These are phyloP conservation scores for Amphipyra tragopoginis DNA, from an alignment of 2,888 invertebrate genomes.

Conservation along the genomic window DNA sequence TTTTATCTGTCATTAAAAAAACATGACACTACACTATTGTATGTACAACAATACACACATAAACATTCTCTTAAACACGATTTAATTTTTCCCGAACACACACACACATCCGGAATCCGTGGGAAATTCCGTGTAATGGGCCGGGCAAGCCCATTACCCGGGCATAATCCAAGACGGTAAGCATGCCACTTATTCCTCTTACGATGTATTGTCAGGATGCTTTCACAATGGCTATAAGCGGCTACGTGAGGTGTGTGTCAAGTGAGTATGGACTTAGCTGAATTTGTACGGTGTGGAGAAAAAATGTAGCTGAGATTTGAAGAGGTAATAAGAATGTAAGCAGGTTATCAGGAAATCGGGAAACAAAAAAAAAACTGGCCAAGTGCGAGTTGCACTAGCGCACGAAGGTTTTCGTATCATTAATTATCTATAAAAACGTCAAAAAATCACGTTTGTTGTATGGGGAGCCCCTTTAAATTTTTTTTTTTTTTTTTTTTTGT, in stretches of 20 bases:
- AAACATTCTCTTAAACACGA: conserved; percentile 12
- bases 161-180: conserved; percentile 65
- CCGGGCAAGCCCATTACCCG: conserved; percentile 58
- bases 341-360: conserved; percentile 25
- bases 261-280: conserved; percentile 54
- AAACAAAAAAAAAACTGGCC: too few relatives aligned
- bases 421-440: too few relatives aligned
- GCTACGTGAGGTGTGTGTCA: conserved; percentile 51
- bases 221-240: conserved; percentile 54
- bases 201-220: conserved; percentile 62
- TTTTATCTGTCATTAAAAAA: too few relatives aligned
- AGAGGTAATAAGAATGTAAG: conserved; percentile 11
- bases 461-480: too few relatives aligned
- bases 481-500: too few relatives aligned
- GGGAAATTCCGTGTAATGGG: conserved; percentile 58
- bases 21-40: too few relatives aligned
- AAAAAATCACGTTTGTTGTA: too few relatives aligned
- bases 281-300: conserved; percentile 37
- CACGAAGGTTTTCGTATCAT: too few relatives aligned
- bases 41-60: not conserved
- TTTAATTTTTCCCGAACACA: conserved; percentile 15
- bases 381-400: too few relatives aligned
- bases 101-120: conserved; percentile 28
- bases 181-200: conserved; percentile 64
- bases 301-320: conserved; percentile 15